Evolutionary conservation across 1,140 invertebrate genomes (phyloP), one percentile per base, ranked within the genome.

Genomic region (Probaryconus sp.): DNA sequence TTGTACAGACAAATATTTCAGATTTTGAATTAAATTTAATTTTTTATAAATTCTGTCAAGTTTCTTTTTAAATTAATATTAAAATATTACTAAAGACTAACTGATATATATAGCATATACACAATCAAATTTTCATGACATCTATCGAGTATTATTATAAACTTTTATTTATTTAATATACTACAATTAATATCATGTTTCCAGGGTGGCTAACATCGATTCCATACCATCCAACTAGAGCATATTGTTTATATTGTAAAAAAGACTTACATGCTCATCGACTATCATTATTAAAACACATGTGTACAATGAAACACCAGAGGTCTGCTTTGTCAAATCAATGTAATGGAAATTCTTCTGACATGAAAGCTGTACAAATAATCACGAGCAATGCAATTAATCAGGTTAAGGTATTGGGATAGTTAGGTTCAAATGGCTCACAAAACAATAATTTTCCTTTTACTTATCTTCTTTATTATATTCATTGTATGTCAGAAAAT

Each of bases 181-280:
- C 35, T 31, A 37, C 10, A 6, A 64, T 24, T 4, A 51, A 13
- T 20, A 47, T 24, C 24, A 5, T 45, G 18, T 68, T 75, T 21
- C 61, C 63, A 91, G 90, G 89, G 33, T 91, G 90, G 90, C 69
- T 91, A 31, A 86, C 85, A 7, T 87, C 87, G 5, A 88, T 90
- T 11, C 87, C 88, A 9, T 76, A 81, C 60, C 79, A 89, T 79
- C 84, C 87, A 0, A 90, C 89, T 4, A 80, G 89, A 79, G 90
- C 90, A 20, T 91, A 87, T 63, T 91, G 90, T 69, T 83, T 84
- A 20, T 90, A 87, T 71, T 91, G 90, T 56, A 87, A 90, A 53
- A 90, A 90, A 77, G 89, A 88, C 65, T 78, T 91, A n/a, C 90
- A 91, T 79, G 90, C 90, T 2, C 90, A 91, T 82, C 77, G 90